A percentile compares a stretch with the other conserved stretches of the same genome.
Conservation (phyloP, 2,888 invertebrate species). For the Chymomyza amoena region DNA sequence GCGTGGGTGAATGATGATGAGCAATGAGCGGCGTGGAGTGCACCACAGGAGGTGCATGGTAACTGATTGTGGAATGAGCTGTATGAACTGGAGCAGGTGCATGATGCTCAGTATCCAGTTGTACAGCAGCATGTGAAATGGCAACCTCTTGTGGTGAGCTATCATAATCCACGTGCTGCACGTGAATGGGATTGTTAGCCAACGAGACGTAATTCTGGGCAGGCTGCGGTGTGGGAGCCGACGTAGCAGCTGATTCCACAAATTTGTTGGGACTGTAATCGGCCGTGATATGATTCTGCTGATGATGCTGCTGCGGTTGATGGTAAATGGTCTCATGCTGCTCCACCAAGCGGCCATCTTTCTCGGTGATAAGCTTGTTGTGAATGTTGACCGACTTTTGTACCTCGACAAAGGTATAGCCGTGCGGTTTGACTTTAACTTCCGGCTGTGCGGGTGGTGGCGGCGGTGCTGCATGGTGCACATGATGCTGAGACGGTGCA, state of each 20-base stretch:
- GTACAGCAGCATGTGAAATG: constrained; percentile 31
- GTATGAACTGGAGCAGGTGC: not conserved
- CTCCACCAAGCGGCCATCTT: constrained; percentile 71
- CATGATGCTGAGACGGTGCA: constrained; percentile 38
- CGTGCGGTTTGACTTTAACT: constrained; percentile 68
- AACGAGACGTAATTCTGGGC: constrained; percentile 54
- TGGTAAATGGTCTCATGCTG: constrained; percentile 76
- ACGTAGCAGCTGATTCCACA: constrained; percentile 17
- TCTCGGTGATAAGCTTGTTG: constrained; percentile 77
- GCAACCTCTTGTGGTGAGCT: constrained; percentile 51
- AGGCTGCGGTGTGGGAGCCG: not conserved
- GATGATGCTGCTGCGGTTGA: constrained; percentile 51
- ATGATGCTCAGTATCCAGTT: constrained; percentile 28
- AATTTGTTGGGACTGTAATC: constrained; percentile 31
- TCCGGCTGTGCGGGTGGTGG: constrained; percentile 18
- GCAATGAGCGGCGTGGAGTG: not conserved
- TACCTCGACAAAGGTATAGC: constrained; percentile 82
- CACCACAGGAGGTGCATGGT: not conserved
- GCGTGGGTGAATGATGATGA: constrained; percentile 7
- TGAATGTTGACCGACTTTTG: constrained; percentile 82
- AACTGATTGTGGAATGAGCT: not conserved
- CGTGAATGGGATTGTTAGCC: constrained; percentile 66
- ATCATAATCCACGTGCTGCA: constrained; percentile 55
- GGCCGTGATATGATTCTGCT: constrained; percentile 29
- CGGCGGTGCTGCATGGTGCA: constrained; percentile 37